Conservation (phyloP, 2,888 invertebrate genomes). For the Stenolophus ochropezus region DNA sequence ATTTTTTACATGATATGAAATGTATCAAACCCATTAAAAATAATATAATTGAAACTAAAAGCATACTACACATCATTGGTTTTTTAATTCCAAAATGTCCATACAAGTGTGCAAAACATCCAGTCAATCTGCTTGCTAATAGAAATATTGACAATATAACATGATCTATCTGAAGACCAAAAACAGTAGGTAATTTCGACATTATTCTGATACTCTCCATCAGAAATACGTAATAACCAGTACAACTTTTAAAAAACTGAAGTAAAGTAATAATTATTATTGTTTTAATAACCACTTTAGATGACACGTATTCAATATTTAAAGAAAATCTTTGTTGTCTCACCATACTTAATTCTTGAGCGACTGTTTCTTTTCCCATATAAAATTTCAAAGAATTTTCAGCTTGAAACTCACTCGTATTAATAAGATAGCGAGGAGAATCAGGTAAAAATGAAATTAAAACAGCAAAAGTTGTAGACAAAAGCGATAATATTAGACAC, state of each 20-base stretch:
- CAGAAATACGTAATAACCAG: constrained; percentile 66
- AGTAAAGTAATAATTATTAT: constrained; percentile 64
- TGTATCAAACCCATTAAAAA: constrained; percentile 38
- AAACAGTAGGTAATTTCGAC: background rate
- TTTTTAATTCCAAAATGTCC: constrained; percentile 64
- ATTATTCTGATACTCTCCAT: constrained; percentile 62
- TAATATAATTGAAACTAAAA: constrained; percentile 49
- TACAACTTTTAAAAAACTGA: constrained; percentile 62
- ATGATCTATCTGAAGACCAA: constrained; percentile 60
- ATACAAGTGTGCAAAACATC: constrained; percentile 62
- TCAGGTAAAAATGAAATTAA: constrained; percentile 64
- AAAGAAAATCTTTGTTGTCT: constrained; percentile 64
- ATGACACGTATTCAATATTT: constrained; percentile 63
- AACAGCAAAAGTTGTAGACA: constrained; percentile 59
- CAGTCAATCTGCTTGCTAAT: constrained; percentile 63
- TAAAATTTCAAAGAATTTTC: constrained; percentile 65
- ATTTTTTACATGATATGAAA: constrained; percentile 22
- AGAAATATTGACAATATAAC: constrained; percentile 63
- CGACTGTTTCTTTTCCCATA: constrained; percentile 65
- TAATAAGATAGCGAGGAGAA: constrained; percentile 67
- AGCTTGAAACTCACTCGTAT: constrained; percentile 62
- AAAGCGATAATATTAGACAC: constrained; percentile 59
- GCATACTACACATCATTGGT: constrained; percentile 65
- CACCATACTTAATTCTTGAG: constrained; percentile 65
- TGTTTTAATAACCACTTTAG: constrained; percentile 66